Percentiles rank a stretch among this genome's conserved stretches.
phyloP scores from a whole-genome alignment of 1,140 invertebrate species.

The Archegozetes longisetosus region DNA sequence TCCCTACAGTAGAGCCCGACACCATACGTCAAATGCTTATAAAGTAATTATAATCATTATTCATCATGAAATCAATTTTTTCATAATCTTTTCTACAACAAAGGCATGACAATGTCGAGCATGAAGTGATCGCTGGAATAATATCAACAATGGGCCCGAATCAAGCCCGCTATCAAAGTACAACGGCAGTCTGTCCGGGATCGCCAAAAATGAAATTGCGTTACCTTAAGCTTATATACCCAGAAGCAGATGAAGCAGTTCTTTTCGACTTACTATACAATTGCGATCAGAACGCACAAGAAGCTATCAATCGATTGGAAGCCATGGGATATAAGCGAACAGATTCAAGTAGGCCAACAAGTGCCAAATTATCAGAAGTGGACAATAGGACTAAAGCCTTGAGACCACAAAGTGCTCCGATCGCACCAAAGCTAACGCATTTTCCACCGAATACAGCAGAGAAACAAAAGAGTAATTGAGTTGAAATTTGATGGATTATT shows the following conservation, averaged over 20 bases:
- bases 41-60: constrained; percentile 17
- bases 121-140: constrained; percentile 21
- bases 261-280: constrained; percentile 60
- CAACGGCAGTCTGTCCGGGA: constrained; percentile 44
- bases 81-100: background rate
- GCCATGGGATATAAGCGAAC: constrained; percentile 63
- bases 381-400: constrained; percentile 16
- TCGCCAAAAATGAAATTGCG: constrained; percentile 83
- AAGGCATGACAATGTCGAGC: constrained; percentile 23
- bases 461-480: constrained; percentile 53
- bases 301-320: constrained; percentile 56
- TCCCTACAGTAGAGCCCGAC: constrained; percentile 22
- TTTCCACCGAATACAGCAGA: constrained; percentile 44
- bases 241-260: constrained; percentile 74
- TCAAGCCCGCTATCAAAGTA: constrained; percentile 15
- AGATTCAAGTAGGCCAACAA: constrained; percentile 34
- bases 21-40: constrained; percentile 20
- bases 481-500: background rate
- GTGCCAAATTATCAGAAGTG: constrained; percentile 19
- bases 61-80: background rate
- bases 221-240: constrained; percentile 77
- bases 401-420: constrained; percentile 21
- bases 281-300: constrained; percentile 73
- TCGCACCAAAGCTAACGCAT: constrained; percentile 28
- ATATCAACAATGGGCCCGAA: constrained; percentile 15